Evolutionary conservation across 2,888 invertebrate genomes (phyloP), one percentile per base, ranked within the genome.

Genomic region (Stenoptilia bipunctidactyla): DNA sequence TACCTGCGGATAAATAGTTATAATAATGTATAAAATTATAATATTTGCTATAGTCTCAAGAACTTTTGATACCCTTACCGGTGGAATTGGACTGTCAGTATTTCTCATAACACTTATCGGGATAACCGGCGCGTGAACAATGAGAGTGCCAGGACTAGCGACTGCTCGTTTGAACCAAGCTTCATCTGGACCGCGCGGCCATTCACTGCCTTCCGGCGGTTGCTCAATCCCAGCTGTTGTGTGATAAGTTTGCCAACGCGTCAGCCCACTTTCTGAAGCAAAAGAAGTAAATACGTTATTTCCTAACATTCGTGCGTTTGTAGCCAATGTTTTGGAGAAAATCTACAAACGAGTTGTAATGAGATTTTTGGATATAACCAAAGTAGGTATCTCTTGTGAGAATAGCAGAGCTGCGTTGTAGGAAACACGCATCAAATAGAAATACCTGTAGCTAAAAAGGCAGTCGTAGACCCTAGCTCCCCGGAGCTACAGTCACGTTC

Each of bases 181-280:
- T 56, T 80, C 80, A 3, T 51, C 42, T 2, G 74, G 67, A 0
- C 71, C 79, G 27, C 56, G 58, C 20, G 77, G 34, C 82, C 82
- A 80, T 53, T 52, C 55, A 13, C 52, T 45, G 1, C 67, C 76
- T 3, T 52, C 48, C 0, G 75, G 73, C 0, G 76, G 73, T 0
- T 53, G 48, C 1, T 66, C 72, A 55, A 69, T 66, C 10, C 65
- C 50, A 40, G 66, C 67, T 1, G 68, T 68, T 27, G 71, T 70
- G 52, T 68, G 68, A 58, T 74, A 76, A 52, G 66, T 58, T 45
- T 75, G 74, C 80, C 82, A 82, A 0, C 82, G 70, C 3, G 71
- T 73, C 15, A 83, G 49, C 0, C 82, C 82, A 45, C 72, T 79
- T 46, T 82, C 82, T 82, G 45, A 0, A 37, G n/a, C n/a, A n/a